Conservation (phyloP, 2,888 invertebrate species). For the Harpalus rufipes region DNA sequence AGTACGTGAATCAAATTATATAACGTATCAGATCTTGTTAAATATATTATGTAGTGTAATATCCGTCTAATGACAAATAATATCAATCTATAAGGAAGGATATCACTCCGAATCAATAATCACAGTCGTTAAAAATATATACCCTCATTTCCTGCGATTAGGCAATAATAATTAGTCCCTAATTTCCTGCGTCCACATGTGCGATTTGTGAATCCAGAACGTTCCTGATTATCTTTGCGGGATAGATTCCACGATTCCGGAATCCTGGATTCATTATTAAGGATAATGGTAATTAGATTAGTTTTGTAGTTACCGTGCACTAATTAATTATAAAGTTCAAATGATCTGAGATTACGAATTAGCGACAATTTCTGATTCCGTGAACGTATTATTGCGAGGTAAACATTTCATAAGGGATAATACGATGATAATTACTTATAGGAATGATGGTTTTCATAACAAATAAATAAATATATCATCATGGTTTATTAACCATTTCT, state of each 20-base stretch:
- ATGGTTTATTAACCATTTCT: too few relatives aligned
- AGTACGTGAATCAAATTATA: too few relatives aligned
- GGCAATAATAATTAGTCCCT: background rate
- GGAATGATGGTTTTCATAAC: background rate
- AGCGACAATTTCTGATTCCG: slow-evolving; percentile 33
- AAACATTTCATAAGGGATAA: background rate
- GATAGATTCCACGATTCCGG: slow-evolving; percentile 12
- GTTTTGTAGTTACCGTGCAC: slow-evolving; percentile 40
- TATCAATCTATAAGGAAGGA: background rate
- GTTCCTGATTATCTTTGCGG: slow-evolving; percentile 22
- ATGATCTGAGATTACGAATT: slow-evolving; percentile 44
- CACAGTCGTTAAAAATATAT: background rate
- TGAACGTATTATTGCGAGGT: background rate
- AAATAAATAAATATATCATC: too few relatives aligned
- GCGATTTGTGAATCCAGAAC: slow-evolving; percentile 1
- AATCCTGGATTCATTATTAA: slow-evolving; percentile 31
- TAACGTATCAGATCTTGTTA: too few relatives aligned
- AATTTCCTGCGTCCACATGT: slow-evolving; percentile 1
- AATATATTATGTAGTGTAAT: too few relatives aligned
- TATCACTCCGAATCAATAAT: background rate
- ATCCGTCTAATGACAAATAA: too few relatives aligned
- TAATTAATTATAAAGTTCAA: slow-evolving; percentile 53
- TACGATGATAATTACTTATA: background rate
- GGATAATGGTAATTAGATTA: slow-evolving; percentile 51
- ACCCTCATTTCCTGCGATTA: background rate